phyloP scores from a whole-genome alignment of 1,140 invertebrate species.

The Druon quercuslanigerum region DNA sequence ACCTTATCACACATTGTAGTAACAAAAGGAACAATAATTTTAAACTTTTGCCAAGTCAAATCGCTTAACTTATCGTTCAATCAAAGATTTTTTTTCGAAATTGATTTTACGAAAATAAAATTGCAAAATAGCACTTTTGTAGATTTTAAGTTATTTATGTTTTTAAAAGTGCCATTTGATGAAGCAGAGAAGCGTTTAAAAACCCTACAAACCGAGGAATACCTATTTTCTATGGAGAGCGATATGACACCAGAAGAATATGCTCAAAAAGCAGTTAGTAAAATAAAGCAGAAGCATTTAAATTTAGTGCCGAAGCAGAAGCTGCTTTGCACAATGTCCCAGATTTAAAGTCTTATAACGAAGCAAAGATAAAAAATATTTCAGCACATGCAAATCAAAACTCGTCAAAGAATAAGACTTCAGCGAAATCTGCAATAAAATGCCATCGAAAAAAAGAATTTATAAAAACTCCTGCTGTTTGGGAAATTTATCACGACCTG shows the following conservation, averaged over 20 bases:
- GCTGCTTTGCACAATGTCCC: not conserved
- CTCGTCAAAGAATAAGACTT: too few relatives aligned
- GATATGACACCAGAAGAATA: not conserved
- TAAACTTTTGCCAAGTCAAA: too few relatives aligned
- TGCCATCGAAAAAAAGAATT: too few relatives aligned
- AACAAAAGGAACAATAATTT: too few relatives aligned
- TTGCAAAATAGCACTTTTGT: not conserved
- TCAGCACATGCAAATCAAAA: not conserved
- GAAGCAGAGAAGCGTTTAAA: not conserved
- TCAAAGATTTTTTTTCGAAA: not conserved
- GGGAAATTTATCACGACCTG: too few relatives aligned
- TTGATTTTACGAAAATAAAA: not conserved
- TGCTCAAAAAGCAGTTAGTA: not conserved
- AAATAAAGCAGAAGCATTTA: not conserved
- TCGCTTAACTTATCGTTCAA: too few relatives aligned
- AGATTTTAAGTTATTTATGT: not conserved
- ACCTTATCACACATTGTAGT: too few relatives aligned
- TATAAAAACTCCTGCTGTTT: too few relatives aligned
- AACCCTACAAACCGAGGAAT: not conserved
- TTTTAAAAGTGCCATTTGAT: not conserved
- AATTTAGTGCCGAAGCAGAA: not conserved
- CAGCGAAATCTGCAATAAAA: too few relatives aligned
- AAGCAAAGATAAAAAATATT: not conserved
- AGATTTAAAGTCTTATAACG: not conserved
- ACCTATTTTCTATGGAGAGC: not conserved